phyloP scores from a whole-genome alignment of 2,797 vertebrate genomes.

The Gobionotothen gibberifrons region DNA sequence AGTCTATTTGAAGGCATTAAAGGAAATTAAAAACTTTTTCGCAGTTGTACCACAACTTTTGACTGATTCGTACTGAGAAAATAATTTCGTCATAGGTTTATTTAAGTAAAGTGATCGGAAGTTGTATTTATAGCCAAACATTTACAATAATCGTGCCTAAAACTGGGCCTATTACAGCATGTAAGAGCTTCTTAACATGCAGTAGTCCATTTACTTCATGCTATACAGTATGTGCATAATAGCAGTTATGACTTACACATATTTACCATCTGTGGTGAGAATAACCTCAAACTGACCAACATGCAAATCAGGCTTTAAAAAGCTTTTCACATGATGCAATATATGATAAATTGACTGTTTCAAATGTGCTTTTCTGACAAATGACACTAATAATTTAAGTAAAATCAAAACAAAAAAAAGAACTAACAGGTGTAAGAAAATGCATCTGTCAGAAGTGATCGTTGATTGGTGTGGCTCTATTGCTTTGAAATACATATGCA shows the following conservation, averaged over 20 bases:
- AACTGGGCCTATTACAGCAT: neutral
- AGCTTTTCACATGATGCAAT: neutral
- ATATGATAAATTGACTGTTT: neutral
- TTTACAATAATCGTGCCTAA: neutral
- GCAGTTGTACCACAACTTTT: slow-evolving; percentile 38
- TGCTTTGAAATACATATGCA: slow-evolving; percentile 46
- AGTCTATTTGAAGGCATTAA: slow-evolving; percentile 68
- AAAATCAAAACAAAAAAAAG: slow-evolving; percentile 15
- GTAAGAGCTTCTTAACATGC: neutral
- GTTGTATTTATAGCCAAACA: neutral
- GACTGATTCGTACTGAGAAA: slow-evolving; percentile 5
- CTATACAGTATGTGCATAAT: slow-evolving; percentile 8
- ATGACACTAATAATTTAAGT: slow-evolving; percentile 17
- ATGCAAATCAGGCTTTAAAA: neutral
- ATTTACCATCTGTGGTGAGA: slow-evolving; percentile 6
- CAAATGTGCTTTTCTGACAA: slow-evolving; percentile 10
- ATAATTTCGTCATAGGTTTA: neutral
- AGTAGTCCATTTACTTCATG: slow-evolving; percentile 14
- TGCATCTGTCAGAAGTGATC: slow-evolving; percentile 48
- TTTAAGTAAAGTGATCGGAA: slow-evolving; percentile 12
- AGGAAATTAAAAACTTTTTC: slow-evolving; percentile 41
- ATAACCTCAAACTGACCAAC: slow-evolving; percentile 9
- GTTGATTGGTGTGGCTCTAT: slow-evolving; percentile 36
- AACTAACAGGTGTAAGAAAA: slow-evolving; percentile 41
- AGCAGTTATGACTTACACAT: slow-evolving; percentile 15